phyloP scores from a whole-genome alignment of 2,888 invertebrate species.

The Lepidocyrtinus sp. region DNA sequence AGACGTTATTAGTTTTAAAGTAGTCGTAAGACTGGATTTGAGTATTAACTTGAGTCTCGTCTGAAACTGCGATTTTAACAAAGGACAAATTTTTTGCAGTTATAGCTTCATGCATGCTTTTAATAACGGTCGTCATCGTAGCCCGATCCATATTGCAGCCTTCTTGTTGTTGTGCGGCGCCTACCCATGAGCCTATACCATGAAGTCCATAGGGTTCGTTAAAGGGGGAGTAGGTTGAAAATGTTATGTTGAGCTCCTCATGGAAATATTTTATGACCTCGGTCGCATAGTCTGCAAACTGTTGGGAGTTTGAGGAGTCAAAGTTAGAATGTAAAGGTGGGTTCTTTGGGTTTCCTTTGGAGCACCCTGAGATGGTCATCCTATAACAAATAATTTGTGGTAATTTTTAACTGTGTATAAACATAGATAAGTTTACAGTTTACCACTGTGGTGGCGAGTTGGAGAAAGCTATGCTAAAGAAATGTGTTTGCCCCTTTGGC shows the following conservation, averaged over 20 bases:
- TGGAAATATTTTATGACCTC: slow-evolving; percentile 66
- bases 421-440: background rate
- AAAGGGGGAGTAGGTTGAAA: slow-evolving; percentile 65
- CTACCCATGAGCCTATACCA: slow-evolving; percentile 63
- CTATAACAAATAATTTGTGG: slow-evolving; percentile 33
- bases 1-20: slow-evolving; percentile 54
- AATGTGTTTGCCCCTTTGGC: slow-evolving; percentile 59
- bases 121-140: slow-evolving; percentile 55
- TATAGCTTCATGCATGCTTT: slow-evolving; percentile 45
- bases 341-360: slow-evolving; percentile 57
- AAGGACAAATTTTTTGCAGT: slow-evolving; percentile 42
- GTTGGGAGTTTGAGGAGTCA: slow-evolving; percentile 43
- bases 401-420: background rate
- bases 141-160: slow-evolving; percentile 65
- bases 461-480: slow-evolving; percentile 68
- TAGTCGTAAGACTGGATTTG: slow-evolving; percentile 60
- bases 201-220: slow-evolving; percentile 66
- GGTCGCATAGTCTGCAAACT: slow-evolving; percentile 66
- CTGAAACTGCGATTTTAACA: slow-evolving; percentile 56
- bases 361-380: slow-evolving; percentile 68
- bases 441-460: slow-evolving; percentile 69
- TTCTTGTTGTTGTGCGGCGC: slow-evolving; percentile 55
- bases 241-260: slow-evolving; percentile 59
- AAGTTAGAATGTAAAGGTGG: slow-evolving; percentile 63
- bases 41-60: slow-evolving; percentile 68